A percentile compares a stretch with the other conserved stretches of the same genome.
phyloP scores from a whole-genome alignment of 2,888 invertebrate genomes.

The Poecilus cupreus region DNA sequence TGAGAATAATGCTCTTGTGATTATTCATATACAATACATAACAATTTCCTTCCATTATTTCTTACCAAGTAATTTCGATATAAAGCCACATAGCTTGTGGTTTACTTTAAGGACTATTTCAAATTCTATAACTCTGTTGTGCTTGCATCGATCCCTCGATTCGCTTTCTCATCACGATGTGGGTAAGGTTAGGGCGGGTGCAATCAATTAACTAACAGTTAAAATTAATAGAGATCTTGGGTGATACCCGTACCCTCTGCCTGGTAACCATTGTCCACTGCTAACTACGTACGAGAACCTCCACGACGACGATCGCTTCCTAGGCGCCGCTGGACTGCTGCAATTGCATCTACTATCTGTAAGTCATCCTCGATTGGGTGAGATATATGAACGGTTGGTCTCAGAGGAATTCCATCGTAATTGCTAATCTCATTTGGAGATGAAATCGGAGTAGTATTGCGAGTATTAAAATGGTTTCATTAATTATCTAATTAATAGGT shows the following conservation, averaged over 20 bases:
- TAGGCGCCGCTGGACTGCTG: background rate
- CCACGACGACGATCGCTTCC: too few species aligned
- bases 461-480: background rate
- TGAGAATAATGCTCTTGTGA: too few species aligned
- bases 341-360: background rate
- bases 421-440: background rate
- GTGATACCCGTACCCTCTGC: background rate
- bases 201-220: background rate
- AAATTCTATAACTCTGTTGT: too few species aligned
- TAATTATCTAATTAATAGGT: background rate
- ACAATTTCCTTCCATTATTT: too few species aligned
- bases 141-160: background rate
- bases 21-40: too few species aligned
- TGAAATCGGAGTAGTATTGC: background rate
- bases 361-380: background rate
- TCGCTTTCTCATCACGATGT: background rate
- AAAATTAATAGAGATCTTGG: constrained; percentile 6
- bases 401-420: background rate
- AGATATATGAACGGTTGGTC: background rate
- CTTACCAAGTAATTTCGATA: too few species aligned
- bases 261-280: background rate
- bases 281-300: background rate
- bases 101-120: too few species aligned
- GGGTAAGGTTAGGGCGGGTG: background rate
- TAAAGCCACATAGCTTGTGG: too few species aligned